A percentile compares a stretch with the other conserved stretches of the same genome.
phyloP scores from a whole-genome alignment of 2,797 vertebrate species.

The Acanthurus tractus region DNA sequence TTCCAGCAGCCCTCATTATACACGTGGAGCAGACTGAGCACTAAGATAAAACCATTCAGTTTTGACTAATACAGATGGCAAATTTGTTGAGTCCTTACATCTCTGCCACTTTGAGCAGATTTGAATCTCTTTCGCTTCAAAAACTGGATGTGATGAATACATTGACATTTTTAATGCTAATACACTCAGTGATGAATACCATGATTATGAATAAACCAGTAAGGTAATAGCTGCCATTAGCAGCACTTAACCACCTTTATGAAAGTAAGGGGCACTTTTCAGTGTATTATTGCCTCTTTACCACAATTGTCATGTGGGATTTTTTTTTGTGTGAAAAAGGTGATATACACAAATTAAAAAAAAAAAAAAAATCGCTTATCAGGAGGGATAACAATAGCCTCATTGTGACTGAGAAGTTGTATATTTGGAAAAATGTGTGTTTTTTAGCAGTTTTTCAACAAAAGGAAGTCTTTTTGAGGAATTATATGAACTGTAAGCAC shows the following conservation, averaged over 20 bases:
- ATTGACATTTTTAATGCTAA: constrained; percentile 56
- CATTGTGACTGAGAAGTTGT: background rate
- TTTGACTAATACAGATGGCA: constrained; percentile 60
- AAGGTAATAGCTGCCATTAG: constrained; percentile 27
- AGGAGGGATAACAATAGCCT: background rate
- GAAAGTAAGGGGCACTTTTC: background rate
- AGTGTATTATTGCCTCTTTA: background rate
- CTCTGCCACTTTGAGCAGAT: constrained; percentile 32
- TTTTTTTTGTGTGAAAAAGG: background rate
- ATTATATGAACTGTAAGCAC: too few relatives aligned
- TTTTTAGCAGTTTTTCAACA: too few relatives aligned
- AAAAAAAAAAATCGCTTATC: background rate
- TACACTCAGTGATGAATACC: constrained; percentile 25
- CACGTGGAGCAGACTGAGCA: constrained; percentile 36
- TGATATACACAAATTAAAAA: background rate
- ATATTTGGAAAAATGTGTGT: background rate
- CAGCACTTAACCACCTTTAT: background rate
- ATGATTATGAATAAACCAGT: constrained; percentile 27
- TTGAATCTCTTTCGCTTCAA: constrained; percentile 11
- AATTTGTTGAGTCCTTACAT: constrained; percentile 51
- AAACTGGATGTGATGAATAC: constrained; percentile 34
- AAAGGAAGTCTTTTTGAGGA: too few relatives aligned
- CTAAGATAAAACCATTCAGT: constrained; percentile 30
- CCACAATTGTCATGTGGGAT: background rate
- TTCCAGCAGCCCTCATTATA: constrained; percentile 65